Conservation (phyloP, 2,797 vertebrate species). For the Holocentrus rufus region DNA sequence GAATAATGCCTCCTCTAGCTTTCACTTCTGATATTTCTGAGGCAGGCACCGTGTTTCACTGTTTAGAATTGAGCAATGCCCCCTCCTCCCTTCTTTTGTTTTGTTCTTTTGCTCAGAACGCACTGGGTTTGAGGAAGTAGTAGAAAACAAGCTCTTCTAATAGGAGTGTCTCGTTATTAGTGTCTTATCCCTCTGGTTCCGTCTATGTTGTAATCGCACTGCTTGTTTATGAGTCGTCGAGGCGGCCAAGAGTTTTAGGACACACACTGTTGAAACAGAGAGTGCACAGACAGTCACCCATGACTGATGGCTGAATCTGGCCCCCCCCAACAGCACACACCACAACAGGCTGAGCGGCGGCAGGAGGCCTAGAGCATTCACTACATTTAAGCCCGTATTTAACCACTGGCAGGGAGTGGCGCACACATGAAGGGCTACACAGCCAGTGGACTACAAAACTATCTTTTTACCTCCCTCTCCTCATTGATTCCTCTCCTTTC, state of each 20-base stretch:
- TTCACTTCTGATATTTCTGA: conserved; percentile 40
- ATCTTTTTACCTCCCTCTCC: not conserved
- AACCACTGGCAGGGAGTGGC: conserved; percentile 43
- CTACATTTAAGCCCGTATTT: conserved; percentile 34
- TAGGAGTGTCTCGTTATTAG: conserved; percentile 25
- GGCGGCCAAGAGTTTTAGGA: conserved; percentile 14
- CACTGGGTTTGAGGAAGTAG: conserved; percentile 62
- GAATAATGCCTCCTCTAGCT: conserved; percentile 19
- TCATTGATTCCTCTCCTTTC: not conserved
- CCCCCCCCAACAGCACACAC: conserved; percentile 10
- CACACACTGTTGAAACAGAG: conserved; percentile 25
- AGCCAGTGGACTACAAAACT: not conserved
- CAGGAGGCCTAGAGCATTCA: conserved; percentile 32
- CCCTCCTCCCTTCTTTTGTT: conserved; percentile 17
- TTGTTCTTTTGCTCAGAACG: conserved; percentile 5
- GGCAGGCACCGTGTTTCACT: conserved; percentile 13
- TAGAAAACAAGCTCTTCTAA: conserved; percentile 20
- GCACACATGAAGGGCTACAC: conserved; percentile 17
- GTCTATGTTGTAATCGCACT: conserved; percentile 60
- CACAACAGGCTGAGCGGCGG: conserved; percentile 22
- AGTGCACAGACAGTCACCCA: conserved; percentile 24
- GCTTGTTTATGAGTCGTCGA: conserved; percentile 56
- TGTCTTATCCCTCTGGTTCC: conserved; percentile 53
- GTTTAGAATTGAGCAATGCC: conserved; percentile 29
- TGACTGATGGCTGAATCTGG: conserved; percentile 31